Evolutionary conservation across 2,888 invertebrate genomes (phyloP), one percentile per base, ranked within the genome.

Genomic region (Agapostemon virescens): DNA sequence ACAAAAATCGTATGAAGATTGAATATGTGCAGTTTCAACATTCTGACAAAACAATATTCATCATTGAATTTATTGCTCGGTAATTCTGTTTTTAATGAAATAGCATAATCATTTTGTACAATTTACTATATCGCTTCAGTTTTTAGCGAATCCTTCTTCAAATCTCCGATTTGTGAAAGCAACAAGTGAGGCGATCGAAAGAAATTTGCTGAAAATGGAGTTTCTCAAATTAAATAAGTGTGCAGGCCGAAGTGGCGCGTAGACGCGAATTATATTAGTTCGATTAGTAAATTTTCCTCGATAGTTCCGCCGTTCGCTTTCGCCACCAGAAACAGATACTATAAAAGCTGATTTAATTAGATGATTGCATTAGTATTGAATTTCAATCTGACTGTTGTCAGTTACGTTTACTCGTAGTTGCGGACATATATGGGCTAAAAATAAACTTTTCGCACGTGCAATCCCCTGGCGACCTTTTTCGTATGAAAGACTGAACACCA

Each of bases 401-500:
- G 13, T 11, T 11, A 17, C n/a, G 13, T 30, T 40, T 58, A 67
- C 20, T 13, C 15, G 15, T 0, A 1, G 61, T 74, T 38, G 20
- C 13, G n/a, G n/a, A 2, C 42, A 55, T 15, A 55, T 15, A 40
- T 23, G 20, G 7, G n/a, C n/a, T 68, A 68, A 36, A 71, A 68
- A 52, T 71, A 68, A 79, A 36, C 49, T 52, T 68, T 63, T 68
- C 42, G 61, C 26, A 45, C 67, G 67, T 79, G 52, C 52, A 79
- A 79, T 68, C 67, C 61, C 49, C 79, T 52, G 49, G 20, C 49
- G 79, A 79, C 79, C 71, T 79, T 79, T 79, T 79, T 68, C 67
- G 36, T 79, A 67, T 67, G 67, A 79, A 38, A 79, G 79, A 61
- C 71, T 71, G 79, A 71, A 63, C 71, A 52, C 49, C 30, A 67